phyloP scores from a whole-genome alignment of 2,113 vertebrate species.

The Phrynosoma blainvillii region DNA sequence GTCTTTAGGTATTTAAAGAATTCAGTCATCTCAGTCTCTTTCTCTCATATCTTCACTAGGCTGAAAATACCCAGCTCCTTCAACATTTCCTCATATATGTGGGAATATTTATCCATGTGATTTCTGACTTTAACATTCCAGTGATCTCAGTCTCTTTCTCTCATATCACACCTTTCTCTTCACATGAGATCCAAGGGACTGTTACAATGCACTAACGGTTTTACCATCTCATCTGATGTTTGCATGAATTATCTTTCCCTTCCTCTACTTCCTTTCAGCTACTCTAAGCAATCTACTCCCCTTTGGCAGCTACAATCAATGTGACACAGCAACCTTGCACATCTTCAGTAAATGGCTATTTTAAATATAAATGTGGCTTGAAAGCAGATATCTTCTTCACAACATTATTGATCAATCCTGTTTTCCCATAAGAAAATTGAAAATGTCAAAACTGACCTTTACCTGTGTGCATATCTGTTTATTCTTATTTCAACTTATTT shows the following conservation, averaged over 20 bases:
- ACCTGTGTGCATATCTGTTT: neutral
- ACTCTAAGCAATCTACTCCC: neutral
- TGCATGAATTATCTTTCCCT: neutral
- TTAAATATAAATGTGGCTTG: neutral
- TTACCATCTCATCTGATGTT: neutral
- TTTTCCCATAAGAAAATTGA: neutral
- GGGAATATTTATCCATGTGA: neutral
- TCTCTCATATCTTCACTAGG: too few relatives aligned
- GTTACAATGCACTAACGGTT: neutral
- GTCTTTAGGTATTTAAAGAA: too few relatives aligned
- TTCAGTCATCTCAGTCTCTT: too few relatives aligned
- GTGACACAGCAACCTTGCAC: neutral
- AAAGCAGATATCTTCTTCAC: neutral
- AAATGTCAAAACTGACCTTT: slow-evolving; percentile 12
- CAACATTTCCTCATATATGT: too few relatives aligned
- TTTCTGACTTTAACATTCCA: neutral
- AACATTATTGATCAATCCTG: neutral
- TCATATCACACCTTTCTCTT: too few relatives aligned
- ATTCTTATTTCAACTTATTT: slow-evolving; percentile 6
- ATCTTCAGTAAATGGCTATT: neutral
- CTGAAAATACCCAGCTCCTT: too few relatives aligned
- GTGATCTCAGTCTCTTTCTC: neutral
- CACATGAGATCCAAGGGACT: too few relatives aligned
- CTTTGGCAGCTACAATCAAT: neutral
- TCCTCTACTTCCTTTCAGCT: neutral